Evolutionary conservation across 2,888 invertebrate genomes (phyloP), one percentile per base, ranked within the genome.

Genomic region (Drosophila anceps): DNA sequence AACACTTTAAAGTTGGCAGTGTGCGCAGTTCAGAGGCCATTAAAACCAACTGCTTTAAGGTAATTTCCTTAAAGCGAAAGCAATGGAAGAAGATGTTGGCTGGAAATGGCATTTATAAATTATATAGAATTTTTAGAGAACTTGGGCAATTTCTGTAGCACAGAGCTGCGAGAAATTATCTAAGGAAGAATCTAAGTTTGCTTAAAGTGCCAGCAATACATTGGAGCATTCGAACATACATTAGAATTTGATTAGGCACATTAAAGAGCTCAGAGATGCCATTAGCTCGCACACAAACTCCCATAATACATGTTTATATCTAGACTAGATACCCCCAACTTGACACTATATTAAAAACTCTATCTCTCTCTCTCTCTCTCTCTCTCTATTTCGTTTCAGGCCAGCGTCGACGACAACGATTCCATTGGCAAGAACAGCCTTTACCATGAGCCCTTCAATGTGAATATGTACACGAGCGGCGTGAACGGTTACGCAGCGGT

Each of bases 361-460:
- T 12, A 3, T n/a, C 10, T 35, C 9, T 24, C 15, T 15, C n/a
- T 10, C n/a, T 31, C 3, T 15, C 13, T 24, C 4, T 4, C 13
- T 7, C 7, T 10, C 41, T 18, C 18, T 41, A 37, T 37, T 37
- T 37, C 18, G 12, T 31, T 82, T 4, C 72, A 92, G 92, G 91
- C 92, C 81, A 91, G 84, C 74, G 91, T 92, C 60, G 93, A 93
- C 82, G 93, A 92, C 88, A 92, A 82, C 85, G 93, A 93, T 81
- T 93, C 93, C 71, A 93, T 93, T 85, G 93, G 93, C 82, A 93
- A 93, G 87, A 93, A 93, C 83, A 93, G 93, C 77, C 90, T 93
- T 48, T 94, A 94, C 86, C 93, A 94, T 79, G 94, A 94, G 81
- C 94, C 94, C 63, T 93, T 93, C 86, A 93, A 93, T 86, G 93